These are phyloP conservation scores for Xanthorhoe spadicearia DNA, from an alignment of 2,888 invertebrate genomes.

Conservation along the genomic window DNA sequence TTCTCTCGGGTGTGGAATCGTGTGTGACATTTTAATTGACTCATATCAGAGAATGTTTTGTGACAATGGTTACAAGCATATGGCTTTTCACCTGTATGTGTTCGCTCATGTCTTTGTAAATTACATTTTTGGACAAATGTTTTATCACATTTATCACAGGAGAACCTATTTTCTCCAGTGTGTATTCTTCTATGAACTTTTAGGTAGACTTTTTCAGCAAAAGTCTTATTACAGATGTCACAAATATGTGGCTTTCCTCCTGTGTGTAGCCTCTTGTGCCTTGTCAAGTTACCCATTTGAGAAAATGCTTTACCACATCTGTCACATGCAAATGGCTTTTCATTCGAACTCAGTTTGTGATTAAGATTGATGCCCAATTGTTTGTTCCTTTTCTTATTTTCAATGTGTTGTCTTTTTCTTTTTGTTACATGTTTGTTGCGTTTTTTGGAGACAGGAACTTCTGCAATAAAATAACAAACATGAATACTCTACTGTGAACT, in stretches of 20 bases:
- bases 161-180: slow-evolving; percentile 29
- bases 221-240: slow-evolving; percentile 30
- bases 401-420: slow-evolving; percentile 19
- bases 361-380: neutral
- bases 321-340: slow-evolving; percentile 25
- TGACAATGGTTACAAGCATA: slow-evolving; percentile 27
- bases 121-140: slow-evolving; percentile 33
- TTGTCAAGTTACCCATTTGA: slow-evolving; percentile 30
- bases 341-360: slow-evolving; percentile 2
- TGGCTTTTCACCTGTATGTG: slow-evolving; percentile 32
- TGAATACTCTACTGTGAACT: neutral
- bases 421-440: slow-evolving; percentile 13
- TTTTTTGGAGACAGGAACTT: slow-evolving; percentile 13
- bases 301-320: slow-evolving; percentile 27
- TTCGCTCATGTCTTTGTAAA: slow-evolving; percentile 30
- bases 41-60: slow-evolving; percentile 33
- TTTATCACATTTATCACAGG: slow-evolving; percentile 28
- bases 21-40: slow-evolving; percentile 29
- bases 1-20: slow-evolving; percentile 34
- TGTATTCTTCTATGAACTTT: slow-evolving; percentile 27
- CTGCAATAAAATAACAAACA: slow-evolving; percentile 3
- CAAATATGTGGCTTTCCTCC: slow-evolving; percentile 31
- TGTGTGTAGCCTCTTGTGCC: slow-evolving; percentile 31
- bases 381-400: slow-evolving; percentile 5
- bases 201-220: slow-evolving; percentile 29